phyloP scores from a whole-genome alignment of 2,113 vertebrate species.

The Sterna hirundo region DNA sequence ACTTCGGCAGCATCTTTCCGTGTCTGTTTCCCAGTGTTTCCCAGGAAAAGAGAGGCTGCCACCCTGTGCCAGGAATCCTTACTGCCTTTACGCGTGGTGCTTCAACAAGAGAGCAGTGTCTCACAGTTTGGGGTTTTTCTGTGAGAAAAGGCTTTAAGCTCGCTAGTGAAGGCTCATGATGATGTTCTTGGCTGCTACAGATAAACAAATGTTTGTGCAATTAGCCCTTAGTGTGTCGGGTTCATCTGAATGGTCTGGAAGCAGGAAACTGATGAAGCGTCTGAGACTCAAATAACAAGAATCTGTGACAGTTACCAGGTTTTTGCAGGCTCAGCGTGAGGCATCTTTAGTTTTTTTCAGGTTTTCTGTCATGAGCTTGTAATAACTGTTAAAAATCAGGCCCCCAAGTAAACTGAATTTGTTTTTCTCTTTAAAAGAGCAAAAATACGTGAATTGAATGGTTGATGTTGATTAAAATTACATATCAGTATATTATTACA shows the following conservation, averaged over 20 bases:
- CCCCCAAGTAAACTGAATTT: neutral
- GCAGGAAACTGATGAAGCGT: accelerated
- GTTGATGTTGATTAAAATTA: neutral
- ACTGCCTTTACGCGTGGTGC: neutral
- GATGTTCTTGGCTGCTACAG: neutral
- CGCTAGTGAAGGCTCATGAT: accelerated
- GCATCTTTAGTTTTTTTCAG: neutral
- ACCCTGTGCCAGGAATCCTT: neutral
- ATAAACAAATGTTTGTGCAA: too few species aligned
- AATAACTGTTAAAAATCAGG: neutral
- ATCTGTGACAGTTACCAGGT: accelerated
- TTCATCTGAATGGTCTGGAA: neutral
- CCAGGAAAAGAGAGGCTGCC: slow-evolving; percentile 16
- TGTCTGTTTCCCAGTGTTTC: neutral
- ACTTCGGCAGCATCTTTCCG: neutral
- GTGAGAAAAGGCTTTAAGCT: neutral
- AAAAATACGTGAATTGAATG: neutral
- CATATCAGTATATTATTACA: too few species aligned
- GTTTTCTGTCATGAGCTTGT: neutral
- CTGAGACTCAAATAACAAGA: too few species aligned
- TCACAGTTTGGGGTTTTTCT: accelerated
- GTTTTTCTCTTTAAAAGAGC: neutral
- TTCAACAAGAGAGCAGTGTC: neutral
- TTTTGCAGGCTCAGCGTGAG: neutral
- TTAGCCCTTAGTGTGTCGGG: too few species aligned